A percentile compares a stretch with the other conserved stretches of the same genome.
Conservation (phyloP, 92 coral and sea anemone genomes). For the Bergia puertoricense region DNA sequence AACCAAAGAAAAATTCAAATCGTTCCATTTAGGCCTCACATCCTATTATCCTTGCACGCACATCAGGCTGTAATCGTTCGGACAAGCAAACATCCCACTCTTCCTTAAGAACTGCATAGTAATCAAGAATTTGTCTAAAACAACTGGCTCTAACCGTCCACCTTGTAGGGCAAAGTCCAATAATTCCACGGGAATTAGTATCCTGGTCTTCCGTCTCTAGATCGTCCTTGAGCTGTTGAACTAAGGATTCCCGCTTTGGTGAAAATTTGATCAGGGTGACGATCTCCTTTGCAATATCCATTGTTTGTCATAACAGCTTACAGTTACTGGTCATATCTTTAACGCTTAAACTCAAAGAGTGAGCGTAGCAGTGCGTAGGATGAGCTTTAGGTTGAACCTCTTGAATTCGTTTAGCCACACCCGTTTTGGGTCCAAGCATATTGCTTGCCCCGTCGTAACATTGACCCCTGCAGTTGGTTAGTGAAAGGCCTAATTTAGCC, state of each 20-base stretch:
- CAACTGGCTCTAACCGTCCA: conserved; percentile 41
- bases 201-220: conserved; percentile 34
- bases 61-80: conserved; percentile 37
- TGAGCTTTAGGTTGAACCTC: conserved; percentile 78
- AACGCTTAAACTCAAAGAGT: conserved; percentile 66
- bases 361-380: conserved; percentile 74
- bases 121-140: conserved; percentile 40
- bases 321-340: conserved; percentile 59
- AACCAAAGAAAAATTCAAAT: conserved; percentile 27
- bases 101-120: conserved; percentile 37
- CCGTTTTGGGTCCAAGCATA: conserved; percentile 72
- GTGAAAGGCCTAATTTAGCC: conserved; percentile 54
- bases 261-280: conserved; percentile 55
- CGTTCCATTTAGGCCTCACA: conserved; percentile 39
- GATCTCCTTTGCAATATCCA: conserved; percentile 52
- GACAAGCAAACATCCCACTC: conserved; percentile 39
- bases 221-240: conserved; percentile 40
- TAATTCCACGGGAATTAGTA: conserved; percentile 29
- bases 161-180: conserved; percentile 43
- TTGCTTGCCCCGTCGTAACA: conserved; percentile 77
- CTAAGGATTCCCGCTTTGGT: conserved; percentile 50
- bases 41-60: conserved; percentile 39
- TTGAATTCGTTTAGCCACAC: conserved; percentile 63
- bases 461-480: conserved; percentile 63
- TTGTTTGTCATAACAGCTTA: conserved; percentile 43